Evolutionary conservation across 2,888 invertebrate species (phyloP).

Genomic region (Limenitis camilla): DNA sequence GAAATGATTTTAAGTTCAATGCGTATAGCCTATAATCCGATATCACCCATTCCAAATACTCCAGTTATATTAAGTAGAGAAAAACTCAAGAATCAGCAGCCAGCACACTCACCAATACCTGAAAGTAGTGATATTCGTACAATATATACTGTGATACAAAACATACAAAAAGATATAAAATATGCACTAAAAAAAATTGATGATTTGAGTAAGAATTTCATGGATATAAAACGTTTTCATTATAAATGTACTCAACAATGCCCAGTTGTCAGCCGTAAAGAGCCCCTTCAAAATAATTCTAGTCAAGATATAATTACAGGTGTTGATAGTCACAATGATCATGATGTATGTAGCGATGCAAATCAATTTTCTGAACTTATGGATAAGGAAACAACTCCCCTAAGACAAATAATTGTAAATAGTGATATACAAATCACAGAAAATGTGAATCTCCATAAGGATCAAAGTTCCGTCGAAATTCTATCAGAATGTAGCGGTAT

Average conservation of each 20-base stretch:
- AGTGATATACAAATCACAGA: too few species aligned
- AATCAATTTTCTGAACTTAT: not conserved
- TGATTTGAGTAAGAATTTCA: conserved; percentile 31
- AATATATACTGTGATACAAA: conserved; percentile 11
- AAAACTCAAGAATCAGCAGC: not conserved
- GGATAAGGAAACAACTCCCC: not conserved
- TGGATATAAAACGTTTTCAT: conserved; percentile 33
- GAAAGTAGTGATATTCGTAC: not conserved
- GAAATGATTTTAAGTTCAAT: conserved; percentile 48
- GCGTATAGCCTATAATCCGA: conserved; percentile 35
- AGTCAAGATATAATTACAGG: conserved; percentile 10
- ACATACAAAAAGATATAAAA: too few species aligned
- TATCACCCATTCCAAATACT: conserved; percentile 51
- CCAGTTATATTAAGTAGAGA: conserved; percentile 31
- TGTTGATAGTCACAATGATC: conserved; percentile 1
- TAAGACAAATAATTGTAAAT: too few species aligned
- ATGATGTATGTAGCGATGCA: not conserved
- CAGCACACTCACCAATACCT: not conserved
- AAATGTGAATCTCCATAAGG: too few species aligned
- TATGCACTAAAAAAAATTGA: too few species aligned
- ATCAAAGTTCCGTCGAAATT: too few species aligned
- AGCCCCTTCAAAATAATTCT: conserved; percentile 11
- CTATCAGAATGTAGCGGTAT: too few species aligned
- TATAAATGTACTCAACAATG: too few species aligned
- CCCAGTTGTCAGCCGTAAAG: not conserved